Evolutionary conservation across 2,113 vertebrate species (phyloP).

Genomic region (Melanerpes formicivorus): DNA sequence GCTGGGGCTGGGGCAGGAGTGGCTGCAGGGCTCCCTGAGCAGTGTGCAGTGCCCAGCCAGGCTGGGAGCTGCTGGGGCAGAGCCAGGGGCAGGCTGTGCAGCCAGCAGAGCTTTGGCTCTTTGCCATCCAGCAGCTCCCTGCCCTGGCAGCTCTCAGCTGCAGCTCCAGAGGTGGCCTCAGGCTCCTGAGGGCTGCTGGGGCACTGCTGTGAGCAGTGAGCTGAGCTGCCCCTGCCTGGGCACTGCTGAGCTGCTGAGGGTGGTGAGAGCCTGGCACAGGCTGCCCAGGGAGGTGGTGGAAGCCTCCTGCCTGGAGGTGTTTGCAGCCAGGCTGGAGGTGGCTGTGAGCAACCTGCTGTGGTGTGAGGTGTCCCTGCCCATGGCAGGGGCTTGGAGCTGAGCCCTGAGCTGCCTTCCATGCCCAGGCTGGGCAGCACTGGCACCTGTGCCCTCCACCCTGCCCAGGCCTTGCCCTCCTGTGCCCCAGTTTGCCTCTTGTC

Average conservation of each 20-base stretch:
- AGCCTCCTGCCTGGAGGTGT: too few relatives aligned
- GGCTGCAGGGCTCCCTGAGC: rapidly evolving
- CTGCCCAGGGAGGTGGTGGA: too few relatives aligned
- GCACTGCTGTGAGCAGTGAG: too few relatives aligned
- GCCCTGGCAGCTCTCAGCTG: not conserved
- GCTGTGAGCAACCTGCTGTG: too few relatives aligned
- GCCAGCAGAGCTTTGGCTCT: not conserved
- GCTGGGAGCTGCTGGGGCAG: not conserved
- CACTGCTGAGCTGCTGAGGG: too few relatives aligned
- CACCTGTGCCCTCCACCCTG: not conserved
- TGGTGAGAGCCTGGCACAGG: too few relatives aligned
- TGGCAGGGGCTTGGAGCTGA: too few relatives aligned
- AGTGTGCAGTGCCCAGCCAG: not conserved
- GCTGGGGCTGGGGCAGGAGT: not conserved
- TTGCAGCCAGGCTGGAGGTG: too few relatives aligned
- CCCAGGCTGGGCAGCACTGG: not conserved
- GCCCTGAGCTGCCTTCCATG: too few relatives aligned
- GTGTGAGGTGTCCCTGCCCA: too few relatives aligned
- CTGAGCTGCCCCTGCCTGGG: too few relatives aligned
- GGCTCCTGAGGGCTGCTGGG: not conserved
- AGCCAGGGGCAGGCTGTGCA: not conserved
- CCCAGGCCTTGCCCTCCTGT: not conserved
- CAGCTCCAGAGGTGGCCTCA: not conserved
- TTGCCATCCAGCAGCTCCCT: not conserved
- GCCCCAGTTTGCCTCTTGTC: not conserved